Base-by-base conservation (phyloP, 2,113 vertebrate genomes). In the Phylloscopus whistleri region DNA sequence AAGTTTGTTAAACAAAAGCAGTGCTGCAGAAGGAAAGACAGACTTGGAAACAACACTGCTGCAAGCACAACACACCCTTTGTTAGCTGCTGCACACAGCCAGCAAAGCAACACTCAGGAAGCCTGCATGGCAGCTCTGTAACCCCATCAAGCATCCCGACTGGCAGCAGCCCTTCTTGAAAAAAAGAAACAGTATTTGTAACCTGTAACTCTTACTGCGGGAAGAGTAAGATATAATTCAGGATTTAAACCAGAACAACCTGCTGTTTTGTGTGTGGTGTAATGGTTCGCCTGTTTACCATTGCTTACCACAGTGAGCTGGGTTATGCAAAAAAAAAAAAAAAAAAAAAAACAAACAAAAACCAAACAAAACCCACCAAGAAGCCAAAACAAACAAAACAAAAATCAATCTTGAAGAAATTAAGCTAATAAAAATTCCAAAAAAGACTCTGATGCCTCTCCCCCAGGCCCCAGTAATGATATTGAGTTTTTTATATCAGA, bases 31-130 rank as follows among this genome's bases (percentile, higher is more conserved):
- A 90, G 46, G 56, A 67, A 62, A 88, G 64, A 28, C 0, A 1
- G 77, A 31, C 73, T 64, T 0, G 0, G 39, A 87, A 52, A 56
- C 63, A 77, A 58, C 0, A 1, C 67, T 67, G 39, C 82, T 73
- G 46, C 86, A 69, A 93, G 43, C 64, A 88, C 69, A 96, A 68
- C 76, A 93, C 82, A 78, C 28, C 44, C 73, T 94, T 96, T 93
- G 87, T 93, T 56, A 87, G 76, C 60, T 67, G 52, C 79, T 86
- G 75, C 43, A 59, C 0, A 7, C 26, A 79, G 58, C 31, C 6
- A 0, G 77, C 26, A 53, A 52, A 69, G 26, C 11, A 0, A 82
- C 51, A 73, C 51, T 86, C 0, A 0, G 85, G 66, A 46, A 89
- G 49, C 49, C 51, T 69, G 55, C 1, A 0, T 39, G 60, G 84